A percentile compares a stretch with the other conserved stretches of the same genome.
These are phyloP conservation scores for Seriola rivoliana DNA, from an alignment of 2,113 vertebrate species.

Conservation along the genomic window DNA sequence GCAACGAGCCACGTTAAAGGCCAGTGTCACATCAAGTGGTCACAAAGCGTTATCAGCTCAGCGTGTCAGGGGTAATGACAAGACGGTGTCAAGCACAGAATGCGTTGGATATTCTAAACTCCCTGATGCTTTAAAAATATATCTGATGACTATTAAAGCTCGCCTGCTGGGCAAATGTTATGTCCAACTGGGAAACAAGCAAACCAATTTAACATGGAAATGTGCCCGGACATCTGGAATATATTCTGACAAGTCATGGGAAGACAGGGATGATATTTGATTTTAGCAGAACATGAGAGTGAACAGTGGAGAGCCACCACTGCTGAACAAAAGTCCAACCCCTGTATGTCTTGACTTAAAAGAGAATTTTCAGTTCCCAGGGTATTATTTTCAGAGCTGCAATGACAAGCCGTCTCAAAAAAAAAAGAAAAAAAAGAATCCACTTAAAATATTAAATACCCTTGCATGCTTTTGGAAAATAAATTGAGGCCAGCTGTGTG, in stretches of 20 bases:
- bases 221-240: not conserved
- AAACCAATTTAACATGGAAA: slow-evolving; percentile 2
- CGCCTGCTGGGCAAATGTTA: not conserved
- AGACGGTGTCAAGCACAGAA: not conserved
- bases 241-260: not conserved
- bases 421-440: not conserved
- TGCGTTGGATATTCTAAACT: not conserved
- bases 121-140: not conserved
- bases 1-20: slow-evolving; percentile 54
- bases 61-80: slow-evolving; percentile 59
- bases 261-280: not conserved
- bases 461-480: slow-evolving; percentile 58
- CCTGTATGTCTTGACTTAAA: slow-evolving; percentile 13
- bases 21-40: slow-evolving; percentile 56
- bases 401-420: slow-evolving; percentile 30
- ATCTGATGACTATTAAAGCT: not conserved
- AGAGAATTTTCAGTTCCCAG: slow-evolving; percentile 31
- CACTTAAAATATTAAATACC: slow-evolving; percentile 59
- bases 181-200: slow-evolving; percentile 14
- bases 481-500: slow-evolving; percentile 43
- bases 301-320: not conserved
- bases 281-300: not conserved
- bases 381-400: slow-evolving; percentile 13
- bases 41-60: slow-evolving; percentile 46
- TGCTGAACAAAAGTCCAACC: slow-evolving; percentile 8